Conservation (phyloP, 1,140 invertebrate genomes). For the Lamellibrachia luymesi region DNA sequence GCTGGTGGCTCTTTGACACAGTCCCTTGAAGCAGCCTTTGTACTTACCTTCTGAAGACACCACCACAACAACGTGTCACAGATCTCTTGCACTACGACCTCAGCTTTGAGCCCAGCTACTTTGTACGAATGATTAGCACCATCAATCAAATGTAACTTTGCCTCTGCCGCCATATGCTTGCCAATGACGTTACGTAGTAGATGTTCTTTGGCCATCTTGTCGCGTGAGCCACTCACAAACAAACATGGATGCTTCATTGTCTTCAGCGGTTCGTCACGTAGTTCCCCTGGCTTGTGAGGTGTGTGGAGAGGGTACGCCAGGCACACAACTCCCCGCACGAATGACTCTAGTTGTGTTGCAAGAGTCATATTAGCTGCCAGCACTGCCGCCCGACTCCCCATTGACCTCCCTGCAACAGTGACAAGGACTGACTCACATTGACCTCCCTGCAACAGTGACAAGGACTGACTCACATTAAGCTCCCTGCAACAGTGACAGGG, state of each 20-base stretch:
- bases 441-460: too few relatives aligned
- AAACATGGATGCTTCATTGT: neutral
- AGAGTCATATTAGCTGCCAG: neutral
- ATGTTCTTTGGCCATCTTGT: neutral
- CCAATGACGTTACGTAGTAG: neutral
- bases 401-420: neutral
- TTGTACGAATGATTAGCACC: neutral
- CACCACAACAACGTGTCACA: neutral
- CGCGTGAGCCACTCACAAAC: neutral
- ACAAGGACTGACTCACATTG: neutral
- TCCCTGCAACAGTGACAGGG: too few relatives aligned
- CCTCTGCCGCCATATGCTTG: neutral
- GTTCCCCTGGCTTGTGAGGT: neutral
- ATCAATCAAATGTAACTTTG: neutral
- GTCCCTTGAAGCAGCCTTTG: neutral
- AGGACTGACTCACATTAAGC: too few relatives aligned
- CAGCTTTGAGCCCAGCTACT: neutral
- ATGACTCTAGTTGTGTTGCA: neutral
- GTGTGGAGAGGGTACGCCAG: neutral
- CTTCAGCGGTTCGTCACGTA: neutral
- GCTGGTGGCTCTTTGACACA: neutral
- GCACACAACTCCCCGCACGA: neutral
- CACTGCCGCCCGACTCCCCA: neutral
- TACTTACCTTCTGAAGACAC: neutral
- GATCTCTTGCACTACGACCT: neutral